These are phyloP conservation scores for Oncorhynchus masou DNA, from an alignment of 2,113 vertebrate species.

Conservation along the genomic window DNA sequence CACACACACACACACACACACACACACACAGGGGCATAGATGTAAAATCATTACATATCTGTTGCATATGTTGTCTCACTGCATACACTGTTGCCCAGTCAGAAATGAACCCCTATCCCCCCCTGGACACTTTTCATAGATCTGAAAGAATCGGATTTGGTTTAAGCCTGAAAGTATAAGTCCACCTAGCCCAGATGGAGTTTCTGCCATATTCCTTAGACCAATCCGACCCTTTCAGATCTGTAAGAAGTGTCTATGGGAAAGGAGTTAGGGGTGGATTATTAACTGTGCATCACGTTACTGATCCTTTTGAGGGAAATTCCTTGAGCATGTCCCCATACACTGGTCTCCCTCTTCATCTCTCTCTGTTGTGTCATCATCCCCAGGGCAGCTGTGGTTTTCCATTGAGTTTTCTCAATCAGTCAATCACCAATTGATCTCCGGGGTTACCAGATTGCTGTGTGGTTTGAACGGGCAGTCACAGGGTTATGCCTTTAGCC, in stretches of 20 bases:
- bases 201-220: too few species aligned
- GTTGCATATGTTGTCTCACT: too few species aligned
- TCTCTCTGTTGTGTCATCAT: not conserved
- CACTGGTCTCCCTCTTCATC: not conserved
- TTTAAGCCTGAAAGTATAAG: too few species aligned
- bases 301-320: not conserved
- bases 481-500: too few species aligned
- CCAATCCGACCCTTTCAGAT: not conserved
- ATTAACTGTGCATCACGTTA: not conserved
- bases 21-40: not conserved
- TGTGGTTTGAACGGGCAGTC: not conserved
- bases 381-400: slow-evolving; percentile 27
- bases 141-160: too few species aligned
- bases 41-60: too few species aligned
- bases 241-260: not conserved
- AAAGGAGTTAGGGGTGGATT: not conserved
- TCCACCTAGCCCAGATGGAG: too few species aligned
- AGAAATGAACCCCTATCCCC: too few species aligned
- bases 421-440: slow-evolving; percentile 32
- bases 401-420: slow-evolving; percentile 57
- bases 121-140: too few species aligned
- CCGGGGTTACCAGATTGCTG: slow-evolving; percentile 4
- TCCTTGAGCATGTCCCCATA: not conserved
- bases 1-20: not conserved
- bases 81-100: too few species aligned